Base-by-base conservation (phyloP, 2,888 invertebrate genomes). In the Melanchra persicariae region DNA sequence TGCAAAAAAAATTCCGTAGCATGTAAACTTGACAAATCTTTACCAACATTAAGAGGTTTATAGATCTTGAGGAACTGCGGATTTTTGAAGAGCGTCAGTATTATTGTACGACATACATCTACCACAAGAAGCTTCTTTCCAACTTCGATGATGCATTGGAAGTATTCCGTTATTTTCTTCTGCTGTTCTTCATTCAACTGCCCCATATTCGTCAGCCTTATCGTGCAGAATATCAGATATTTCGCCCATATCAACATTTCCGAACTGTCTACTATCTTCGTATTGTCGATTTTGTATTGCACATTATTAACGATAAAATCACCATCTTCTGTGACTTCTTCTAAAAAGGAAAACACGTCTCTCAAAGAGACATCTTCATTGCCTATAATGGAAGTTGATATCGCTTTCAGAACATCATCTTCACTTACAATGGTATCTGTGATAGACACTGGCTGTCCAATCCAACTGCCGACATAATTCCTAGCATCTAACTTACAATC, bases 391-490 rank as follows among this genome's bases (percentile, higher is more conserved):
- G 92, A 90, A 84, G 91, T 93, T 10, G 96, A 96, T 70, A 96
- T 85, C 72, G 89, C 92, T 66, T 88, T 88, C 6, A 96, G 81
- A 12, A 93, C 82, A 67, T 79, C 86, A 74, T 94, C 92, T 70
- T 90, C 88, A 3, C 88, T 88, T 45, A 89, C 78, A 55, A 93
- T 87, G 24, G 89, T 86, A 62, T 95, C 94, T 19, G 94, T 87
- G 22, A 93, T 72, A 8, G 87, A 59, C 19, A 92, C 88, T 2
- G 93, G 91, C 51, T 92, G 85, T 1, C 91, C 87, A 30, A 89
- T 89, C 97, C 97, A 97, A 81, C 92, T 93, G 0, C 91, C 90
- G 2, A 97, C 89, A 85, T 97, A 97, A 70, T 92, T 93, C 47
- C 94, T 89, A 10, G 94, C 91, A 62, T 96, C 91, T 9, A 94